Conservation (phyloP, 2,113 vertebrate species). For the Xenopus tropicalis region DNA sequence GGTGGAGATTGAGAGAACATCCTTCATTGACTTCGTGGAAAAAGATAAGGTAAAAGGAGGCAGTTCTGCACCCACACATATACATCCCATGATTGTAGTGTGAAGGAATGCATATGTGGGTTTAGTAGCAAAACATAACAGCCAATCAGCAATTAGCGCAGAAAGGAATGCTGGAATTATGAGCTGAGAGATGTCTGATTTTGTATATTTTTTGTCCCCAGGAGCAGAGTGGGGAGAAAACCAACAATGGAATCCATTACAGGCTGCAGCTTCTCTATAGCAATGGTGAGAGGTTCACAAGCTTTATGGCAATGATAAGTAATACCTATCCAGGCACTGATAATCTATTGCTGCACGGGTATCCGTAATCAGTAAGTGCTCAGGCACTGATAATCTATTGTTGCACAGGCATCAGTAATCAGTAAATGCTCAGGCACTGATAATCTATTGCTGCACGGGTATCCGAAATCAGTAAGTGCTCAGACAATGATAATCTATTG, state of each 20-base stretch:
- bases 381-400: too few species aligned
- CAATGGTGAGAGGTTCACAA: conserved; percentile 71
- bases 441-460: too few species aligned
- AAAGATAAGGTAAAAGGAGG: conserved; percentile 81
- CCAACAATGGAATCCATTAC: conserved; percentile 95
- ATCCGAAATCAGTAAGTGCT: too few species aligned
- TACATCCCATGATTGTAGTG: too few species aligned
- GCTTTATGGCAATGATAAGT: not conserved
- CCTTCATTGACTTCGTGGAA: conserved; percentile 94
- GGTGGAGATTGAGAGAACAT: conserved; percentile 92
- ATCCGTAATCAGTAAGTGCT: too few species aligned
- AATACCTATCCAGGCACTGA: not conserved
- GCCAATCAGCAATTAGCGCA: too few species aligned
- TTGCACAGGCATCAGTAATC: too few species aligned
- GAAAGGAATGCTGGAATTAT: not conserved
- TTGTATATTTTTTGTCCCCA: conserved; percentile 23
- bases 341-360: not conserved
- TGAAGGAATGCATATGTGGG: too few species aligned
- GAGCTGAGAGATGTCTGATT: not conserved
- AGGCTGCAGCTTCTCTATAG: conserved; percentile 89
- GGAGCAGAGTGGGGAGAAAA: conserved; percentile 81
- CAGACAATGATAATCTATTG: not conserved
- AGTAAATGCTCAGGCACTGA: too few species aligned
- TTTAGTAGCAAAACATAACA: too few species aligned
- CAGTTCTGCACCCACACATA: too few species aligned